Base-by-base conservation (phyloP, 2,888 invertebrate species). In the Thelaira solivaga region DNA sequence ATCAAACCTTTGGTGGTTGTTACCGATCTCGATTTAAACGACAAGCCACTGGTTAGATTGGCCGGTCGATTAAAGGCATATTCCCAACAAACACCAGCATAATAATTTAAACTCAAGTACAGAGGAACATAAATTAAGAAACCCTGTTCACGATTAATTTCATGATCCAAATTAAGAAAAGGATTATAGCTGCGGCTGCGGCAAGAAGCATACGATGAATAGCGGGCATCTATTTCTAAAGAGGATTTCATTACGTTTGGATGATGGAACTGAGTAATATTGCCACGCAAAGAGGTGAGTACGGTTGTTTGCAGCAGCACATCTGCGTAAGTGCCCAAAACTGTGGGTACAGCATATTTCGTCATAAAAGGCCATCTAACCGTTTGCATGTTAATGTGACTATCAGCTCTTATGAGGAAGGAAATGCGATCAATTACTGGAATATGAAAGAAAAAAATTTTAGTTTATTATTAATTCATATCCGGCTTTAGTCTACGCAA, bases 221-320 rank as follows among this genome's bases (percentile, higher is more conserved):
- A 91, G 36, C 92, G 91, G 11, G 92, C 91, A 83, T 93, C 91
- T 5, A 92, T 90, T 88, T 93, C 93, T 80, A 91, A 92, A 31
- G 90, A 92, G 89, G 91, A 92, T 59, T 90, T 91, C 80, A 91
- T 88, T 67, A 91, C 91, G 11, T 91, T 90, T 1, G 90, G 90
- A 1, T 90, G 90, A 39, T 89, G 86, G 2, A 91, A 91, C 10
- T 93, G 92, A 0, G 93, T 93, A 13, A 94, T 90, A 79, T 93
- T 94, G 0, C 94, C 94, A 73, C 94, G 89, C 20, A 94, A 90
- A 0, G 94, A 94, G 0, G 93, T 92, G 45, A 94, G 90, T 0
- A 89, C 88, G 2, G 89, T 89, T 3, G 87, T 89, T 81, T 89
- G 88, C 85, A 91, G 61, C 85, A 90, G 74, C 84, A 90, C 49